Percentiles rank a stretch among this genome's conserved stretches.
Evolutionary conservation across 2,797 vertebrate genomes (phyloP).

Genomic region (Sciaenops ocellatus): DNA sequence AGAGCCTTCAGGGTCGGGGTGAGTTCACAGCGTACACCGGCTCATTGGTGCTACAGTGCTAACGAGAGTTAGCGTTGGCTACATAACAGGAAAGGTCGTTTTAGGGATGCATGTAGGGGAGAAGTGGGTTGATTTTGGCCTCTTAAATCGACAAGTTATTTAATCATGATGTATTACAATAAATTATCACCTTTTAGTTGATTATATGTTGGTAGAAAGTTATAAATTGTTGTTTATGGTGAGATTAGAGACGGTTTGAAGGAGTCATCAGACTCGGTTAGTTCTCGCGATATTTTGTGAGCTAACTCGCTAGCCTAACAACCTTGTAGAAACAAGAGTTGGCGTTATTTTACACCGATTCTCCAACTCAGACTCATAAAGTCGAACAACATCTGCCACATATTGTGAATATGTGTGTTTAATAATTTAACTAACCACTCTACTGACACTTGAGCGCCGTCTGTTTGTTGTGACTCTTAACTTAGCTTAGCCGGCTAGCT

Average conservation of each 20-base stretch:
- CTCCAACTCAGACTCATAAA: accelerated
- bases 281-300: conserved; percentile 32
- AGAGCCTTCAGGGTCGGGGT: conserved; percentile 80
- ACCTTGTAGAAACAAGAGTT: background rate
- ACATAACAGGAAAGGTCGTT: conserved; percentile 9
- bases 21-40: conserved; percentile 50
- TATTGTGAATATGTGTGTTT: background rate
- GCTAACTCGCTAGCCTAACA: conserved; percentile 8
- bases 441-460: accelerated
- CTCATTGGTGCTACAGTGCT: too few species aligned
- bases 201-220: background rate
- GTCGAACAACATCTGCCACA: accelerated
- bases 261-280: background rate
- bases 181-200: accelerated
- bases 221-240: background rate
- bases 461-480: background rate
- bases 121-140: background rate
- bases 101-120: too few species aligned
- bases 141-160: background rate
- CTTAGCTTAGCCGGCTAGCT: conserved; percentile 27
- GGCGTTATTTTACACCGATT: accelerated
- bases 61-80: background rate
- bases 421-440: accelerated
- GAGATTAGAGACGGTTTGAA: background rate
- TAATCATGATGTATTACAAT: accelerated